Evolutionary conservation across 1,140 invertebrate species (phyloP), one percentile per base, ranked within the genome.

Genomic region (Melitaea cinxia): DNA sequence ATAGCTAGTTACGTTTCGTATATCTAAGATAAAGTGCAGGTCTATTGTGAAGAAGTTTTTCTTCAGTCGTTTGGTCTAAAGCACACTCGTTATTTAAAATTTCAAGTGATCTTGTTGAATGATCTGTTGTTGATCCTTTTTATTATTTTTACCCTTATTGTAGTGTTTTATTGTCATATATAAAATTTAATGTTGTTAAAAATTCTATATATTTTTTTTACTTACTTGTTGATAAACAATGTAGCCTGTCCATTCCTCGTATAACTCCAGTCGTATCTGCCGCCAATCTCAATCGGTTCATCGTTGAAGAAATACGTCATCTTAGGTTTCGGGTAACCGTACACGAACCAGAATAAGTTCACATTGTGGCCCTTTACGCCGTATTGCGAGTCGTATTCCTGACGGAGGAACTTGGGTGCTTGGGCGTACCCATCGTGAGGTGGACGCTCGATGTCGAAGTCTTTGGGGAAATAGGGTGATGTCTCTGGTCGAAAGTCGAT

Each of bases 241-340:
- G 96, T 96, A 0, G 96, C 95, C 86, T 97, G 96, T 10, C 97
- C 96, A 79, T 97, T 98, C 69, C 96, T 94, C 0, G 96, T 97
- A 78, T 98, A 97, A 71, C 95, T 96, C 75, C 94, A 95, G 79
- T 96, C 95, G 75, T 95, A 98, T 66, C 96, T 91, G 4, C 96
- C 96, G 4, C 95, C 96, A 72, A 93, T 94, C 76, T 97, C 95
- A 47, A 98, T 95, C 1, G 94, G 91, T 80, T 95, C 93, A 70
- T 96, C 96, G 76, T 98, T 95, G 87, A 97, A 97, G 78, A 94
- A 96, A 90, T 97, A 99, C 0, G 93, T 94, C 93, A 98, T 95
- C 82, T 94, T 96, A 1, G 97, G 97, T 80, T 97, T 97, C 0
- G 97, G 97, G 88, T 98, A 97, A 0, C 97, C 97, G 80, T 98